A percentile compares a stretch with the other conserved stretches of the same genome.
phyloP scores from a whole-genome alignment of 1,140 invertebrate genomes.

The Psix sp. region DNA sequence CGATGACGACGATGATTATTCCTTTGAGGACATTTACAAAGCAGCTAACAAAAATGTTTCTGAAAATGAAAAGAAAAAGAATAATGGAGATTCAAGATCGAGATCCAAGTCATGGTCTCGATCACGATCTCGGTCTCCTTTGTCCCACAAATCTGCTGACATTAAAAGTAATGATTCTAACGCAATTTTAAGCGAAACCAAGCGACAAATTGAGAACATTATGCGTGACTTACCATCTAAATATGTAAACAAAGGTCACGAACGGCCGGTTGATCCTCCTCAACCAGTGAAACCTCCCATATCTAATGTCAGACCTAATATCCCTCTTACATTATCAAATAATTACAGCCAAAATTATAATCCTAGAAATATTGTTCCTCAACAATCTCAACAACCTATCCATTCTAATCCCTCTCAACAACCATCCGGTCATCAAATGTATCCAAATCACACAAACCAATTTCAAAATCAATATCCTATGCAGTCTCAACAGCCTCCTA shows the following conservation, averaged over 20 bases:
- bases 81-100: conserved; percentile 71
- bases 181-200: conserved; percentile 78
- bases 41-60: conserved; percentile 80
- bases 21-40: conserved; percentile 83
- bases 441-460: conserved; percentile 55
- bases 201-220: conserved; percentile 80
- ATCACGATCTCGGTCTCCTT: conserved; percentile 62
- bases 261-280: conserved; percentile 47
- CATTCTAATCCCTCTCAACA: conserved; percentile 3
- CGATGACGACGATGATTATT: conserved; percentile 83
- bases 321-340: conserved; percentile 8
- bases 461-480: conserved; percentile 56
- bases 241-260: conserved; percentile 54
- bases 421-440: conserved; percentile 53
- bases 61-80: conserved; percentile 75
- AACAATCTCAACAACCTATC: conserved; percentile 9
- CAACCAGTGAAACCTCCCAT: not conserved
- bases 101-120: conserved; percentile 70
- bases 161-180: conserved; percentile 72
- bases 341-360: conserved; percentile 51
- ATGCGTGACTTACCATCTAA: conserved; percentile 79
- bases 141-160: conserved; percentile 62
- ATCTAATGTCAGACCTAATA: conserved; percentile 16
- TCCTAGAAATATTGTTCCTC: conserved; percentile 22
- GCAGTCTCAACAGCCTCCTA: conserved; percentile 23